A percentile compares a stretch with the other conserved stretches of the same genome.
These are phyloP conservation scores for Pristis pectinata DNA, from an alignment of 2,797 vertebrate species.

Conservation along the genomic window DNA sequence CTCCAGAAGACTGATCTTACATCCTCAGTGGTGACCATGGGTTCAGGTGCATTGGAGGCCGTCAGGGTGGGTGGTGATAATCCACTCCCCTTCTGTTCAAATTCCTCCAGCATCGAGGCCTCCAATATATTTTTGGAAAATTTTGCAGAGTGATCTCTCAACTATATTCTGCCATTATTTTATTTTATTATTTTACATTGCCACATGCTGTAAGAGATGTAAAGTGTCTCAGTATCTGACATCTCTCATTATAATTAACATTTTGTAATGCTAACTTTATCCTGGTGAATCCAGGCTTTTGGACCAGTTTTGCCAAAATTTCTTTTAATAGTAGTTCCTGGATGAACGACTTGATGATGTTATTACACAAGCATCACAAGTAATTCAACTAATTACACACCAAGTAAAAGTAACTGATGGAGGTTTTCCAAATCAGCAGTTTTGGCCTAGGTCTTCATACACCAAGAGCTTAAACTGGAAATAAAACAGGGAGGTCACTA, in stretches of 20 bases:
- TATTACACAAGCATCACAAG: neutral
- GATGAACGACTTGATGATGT: neutral
- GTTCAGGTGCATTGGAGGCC: too few relatives aligned
- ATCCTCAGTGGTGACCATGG: too few relatives aligned
- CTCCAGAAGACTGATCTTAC: too few relatives aligned
- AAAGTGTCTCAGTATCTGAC: neutral
- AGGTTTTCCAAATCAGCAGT: neutral
- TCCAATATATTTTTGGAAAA: too few relatives aligned
- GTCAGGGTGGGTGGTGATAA: too few relatives aligned
- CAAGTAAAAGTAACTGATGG: neutral
- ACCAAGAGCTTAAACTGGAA: neutral
- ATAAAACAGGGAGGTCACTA: neutral
- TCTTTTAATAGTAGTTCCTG: neutral
- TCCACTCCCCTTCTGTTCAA: too few relatives aligned
- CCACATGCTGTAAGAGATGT: too few relatives aligned
- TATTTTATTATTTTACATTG: too few relatives aligned
- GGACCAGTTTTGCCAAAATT: neutral
- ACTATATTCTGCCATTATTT: too few relatives aligned
- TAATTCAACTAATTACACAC: neutral
- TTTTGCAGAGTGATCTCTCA: too few relatives aligned
- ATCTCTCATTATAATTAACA: neutral
- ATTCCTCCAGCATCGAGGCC: too few relatives aligned
- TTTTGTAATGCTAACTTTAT: neutral
- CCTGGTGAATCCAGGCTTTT: neutral
- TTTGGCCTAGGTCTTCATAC: neutral